Conservation (phyloP, 2,888 invertebrate species). For the Eupithecia centaureata region DNA sequence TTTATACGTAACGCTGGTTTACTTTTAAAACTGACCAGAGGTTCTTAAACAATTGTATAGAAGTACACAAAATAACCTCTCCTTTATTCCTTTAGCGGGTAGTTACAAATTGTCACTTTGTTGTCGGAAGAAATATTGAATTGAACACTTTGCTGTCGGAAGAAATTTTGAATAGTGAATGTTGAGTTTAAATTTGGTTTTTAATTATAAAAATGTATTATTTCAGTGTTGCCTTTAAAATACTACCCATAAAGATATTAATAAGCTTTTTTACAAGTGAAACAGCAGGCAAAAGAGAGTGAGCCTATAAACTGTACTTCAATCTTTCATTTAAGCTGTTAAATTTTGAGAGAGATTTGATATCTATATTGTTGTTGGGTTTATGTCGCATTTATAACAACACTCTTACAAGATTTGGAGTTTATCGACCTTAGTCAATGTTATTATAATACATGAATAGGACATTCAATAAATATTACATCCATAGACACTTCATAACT, state of each 20-base stretch:
- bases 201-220: too few relatives aligned
- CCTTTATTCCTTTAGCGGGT: background rate
- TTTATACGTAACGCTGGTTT: background rate
- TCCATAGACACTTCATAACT: background rate
- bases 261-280: background rate
- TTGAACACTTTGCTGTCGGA: too few relatives aligned
- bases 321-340: slow-evolving; percentile 37
- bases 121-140: too few relatives aligned
- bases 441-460: background rate
- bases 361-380: slow-evolving; percentile 28
- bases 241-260: background rate
- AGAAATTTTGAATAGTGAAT: too few relatives aligned
- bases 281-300: background rate
- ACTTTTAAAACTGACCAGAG: too few relatives aligned
- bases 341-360: slow-evolving; percentile 31
- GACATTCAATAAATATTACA: background rate
- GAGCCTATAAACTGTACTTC: slow-evolving; percentile 36
- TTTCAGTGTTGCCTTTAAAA: too few relatives aligned
- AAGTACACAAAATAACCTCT: background rate
- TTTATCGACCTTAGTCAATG: slow-evolving; percentile 4
- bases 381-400: slow-evolving; percentile 22
- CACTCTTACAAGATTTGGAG: slow-evolving; percentile 16
- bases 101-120: too few relatives aligned
- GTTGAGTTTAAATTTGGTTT: too few relatives aligned
- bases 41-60: background rate